Conservation (phyloP, 2,888 invertebrate genomes). For the Stenoptilia bipunctidactyla region DNA sequence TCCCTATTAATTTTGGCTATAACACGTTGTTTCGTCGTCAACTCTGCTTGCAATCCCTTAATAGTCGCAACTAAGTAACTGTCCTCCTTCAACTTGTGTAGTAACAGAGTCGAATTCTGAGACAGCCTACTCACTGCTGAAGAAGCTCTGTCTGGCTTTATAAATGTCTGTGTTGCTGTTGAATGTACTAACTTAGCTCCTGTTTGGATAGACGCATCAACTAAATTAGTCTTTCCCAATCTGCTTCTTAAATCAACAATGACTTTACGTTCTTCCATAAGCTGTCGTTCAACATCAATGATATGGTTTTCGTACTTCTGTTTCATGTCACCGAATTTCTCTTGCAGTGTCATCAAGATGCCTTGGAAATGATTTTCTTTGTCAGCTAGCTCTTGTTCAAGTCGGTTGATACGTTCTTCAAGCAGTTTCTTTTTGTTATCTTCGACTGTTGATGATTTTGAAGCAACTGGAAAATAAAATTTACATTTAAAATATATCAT, state of each 20-base stretch:
- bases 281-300: conserved; percentile 78
- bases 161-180: conserved; percentile 41
- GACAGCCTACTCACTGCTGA: conserved; percentile 65
- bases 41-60: conserved; percentile 80
- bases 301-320: conserved; percentile 82
- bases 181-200: conserved; percentile 32
- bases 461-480: conserved; percentile 61
- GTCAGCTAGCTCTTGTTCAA: conserved; percentile 79
- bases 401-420: conserved; percentile 78
- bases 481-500: not conserved
- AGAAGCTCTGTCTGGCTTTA: conserved; percentile 46
- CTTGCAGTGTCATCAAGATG: conserved; percentile 79
- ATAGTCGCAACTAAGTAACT: conserved; percentile 84
- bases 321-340: conserved; percentile 82
- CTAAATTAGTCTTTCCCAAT: conserved; percentile 44
- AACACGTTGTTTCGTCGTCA: conserved; percentile 80
- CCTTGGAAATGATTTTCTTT: conserved; percentile 80
- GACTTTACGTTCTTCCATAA: conserved; percentile 57
- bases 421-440: conserved; percentile 73
- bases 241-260: conserved; percentile 68
- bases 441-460: conserved; percentile 67
- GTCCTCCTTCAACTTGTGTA: conserved; percentile 75
- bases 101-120: conserved; percentile 63
- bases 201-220: conserved; percentile 61
- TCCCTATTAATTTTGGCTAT: conserved; percentile 80